Percentiles rank a stretch among this genome's conserved stretches.
These are phyloP conservation scores for Epsilonema sp. DNA, from an alignment of 2,888 invertebrate genomes.

Conservation along the genomic window DNA sequence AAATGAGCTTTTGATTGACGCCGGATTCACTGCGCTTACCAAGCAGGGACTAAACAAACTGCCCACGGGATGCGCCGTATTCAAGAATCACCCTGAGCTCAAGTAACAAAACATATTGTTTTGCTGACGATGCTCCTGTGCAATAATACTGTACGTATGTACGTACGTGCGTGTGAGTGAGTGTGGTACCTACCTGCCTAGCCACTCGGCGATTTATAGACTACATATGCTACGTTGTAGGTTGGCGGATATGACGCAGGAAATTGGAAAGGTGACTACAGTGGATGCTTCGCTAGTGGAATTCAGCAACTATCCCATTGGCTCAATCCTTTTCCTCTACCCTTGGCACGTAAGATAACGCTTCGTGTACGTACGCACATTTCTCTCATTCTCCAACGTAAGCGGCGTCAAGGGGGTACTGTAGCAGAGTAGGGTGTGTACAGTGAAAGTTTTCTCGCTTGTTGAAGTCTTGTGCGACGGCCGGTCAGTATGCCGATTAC, in stretches of 20 bases:
- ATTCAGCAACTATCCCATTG: constrained; percentile 19
- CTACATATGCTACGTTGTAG: no score
- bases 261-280: constrained; percentile 19
- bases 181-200: no score
- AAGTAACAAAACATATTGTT: constrained; percentile 18
- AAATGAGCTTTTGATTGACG: constrained; percentile 20
- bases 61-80: constrained; percentile 13
- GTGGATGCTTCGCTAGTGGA: constrained; percentile 14
- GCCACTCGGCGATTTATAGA: no score
- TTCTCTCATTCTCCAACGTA: not conserved
- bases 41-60: constrained; percentile 17
- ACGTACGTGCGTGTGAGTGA: no score
- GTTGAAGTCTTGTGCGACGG: constrained; percentile 24
- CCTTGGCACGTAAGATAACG: constrained; percentile 21
- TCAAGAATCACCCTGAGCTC: constrained; percentile 19
- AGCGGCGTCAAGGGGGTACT: no score
- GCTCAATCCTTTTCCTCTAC: constrained; percentile 19
- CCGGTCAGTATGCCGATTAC: constrained; percentile 19
- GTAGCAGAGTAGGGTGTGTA: not conserved
- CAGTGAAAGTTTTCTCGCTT: not conserved
- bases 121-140: no score
- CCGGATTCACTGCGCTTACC: constrained; percentile 21
- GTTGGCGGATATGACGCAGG: constrained; percentile 19
- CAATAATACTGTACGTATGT: no score
- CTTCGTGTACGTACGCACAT: no score